Base-by-base conservation (phyloP, 2,797 vertebrate genomes). In the Pygocentrus nattereri region DNA sequence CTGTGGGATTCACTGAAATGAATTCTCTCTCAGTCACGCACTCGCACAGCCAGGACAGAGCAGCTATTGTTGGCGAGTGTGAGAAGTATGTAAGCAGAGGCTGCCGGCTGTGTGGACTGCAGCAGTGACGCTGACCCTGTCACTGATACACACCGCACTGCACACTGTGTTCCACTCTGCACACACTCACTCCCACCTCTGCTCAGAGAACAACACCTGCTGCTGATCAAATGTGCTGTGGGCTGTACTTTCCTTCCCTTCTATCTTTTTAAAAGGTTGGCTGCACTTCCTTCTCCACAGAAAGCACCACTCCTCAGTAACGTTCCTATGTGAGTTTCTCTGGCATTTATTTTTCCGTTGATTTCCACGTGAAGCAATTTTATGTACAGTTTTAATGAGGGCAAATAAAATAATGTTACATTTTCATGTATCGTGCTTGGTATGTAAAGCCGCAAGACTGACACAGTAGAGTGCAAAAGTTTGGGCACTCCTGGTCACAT, bases 121-220 rank as follows among this genome's bases (percentile, higher is more conserved):
- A 52, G 50, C 76, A 83, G 59, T 80, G 83, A 83, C 56, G 77
- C 81, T 81, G 71, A 80, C 74, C 72, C 82, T 79, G 85, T 85
- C 84, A 91, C 89, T 91, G 93, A 92, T 91, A 92, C 92, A 92
- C 91, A 93, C 88, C 85, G 18, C 21, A 78, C 23, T 75, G 62
- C 79, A 79, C 90, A 89, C 90, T 71, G 64, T 59, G 58, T 73
- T 71, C 58, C 58, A 16, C 38, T 50, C 25, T 61, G 61, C 58
- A 64, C 67, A 61, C 70, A 85, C 70, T 67, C 74, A 69, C n/a
- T 52, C 78, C 50, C 68, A 73, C 79, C 41, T 50, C 7, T 16
- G 3, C 59, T 5, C 61, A 41, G 8, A 72, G 5, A 62, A 44
- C 62, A 10, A 70, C 16, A 30, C 52, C 34, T 44, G 21, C n/a